These are phyloP conservation scores for Betta splendens DNA, from an alignment of 2,797 vertebrate genomes.

Conservation along the genomic window DNA sequence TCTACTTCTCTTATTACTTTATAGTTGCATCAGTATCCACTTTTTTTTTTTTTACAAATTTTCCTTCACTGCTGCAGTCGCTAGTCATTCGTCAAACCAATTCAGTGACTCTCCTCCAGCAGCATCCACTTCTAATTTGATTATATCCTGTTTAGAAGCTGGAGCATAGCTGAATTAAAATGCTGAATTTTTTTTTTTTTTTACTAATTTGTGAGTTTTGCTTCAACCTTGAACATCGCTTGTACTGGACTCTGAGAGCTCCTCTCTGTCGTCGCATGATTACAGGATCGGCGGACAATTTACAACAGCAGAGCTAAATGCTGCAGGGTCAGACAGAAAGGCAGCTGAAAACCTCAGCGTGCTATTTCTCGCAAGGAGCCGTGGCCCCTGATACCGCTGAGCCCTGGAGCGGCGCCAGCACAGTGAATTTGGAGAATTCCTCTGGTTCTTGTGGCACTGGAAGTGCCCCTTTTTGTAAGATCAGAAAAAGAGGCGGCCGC, in stretches of 20 bases:
- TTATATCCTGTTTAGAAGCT: background rate
- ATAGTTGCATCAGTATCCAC: conserved; percentile 52
- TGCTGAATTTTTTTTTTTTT: conserved; percentile 1
- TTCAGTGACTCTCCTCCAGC: conserved; percentile 4
- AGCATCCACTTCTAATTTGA: background rate
- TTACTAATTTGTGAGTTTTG: conserved; percentile 22
- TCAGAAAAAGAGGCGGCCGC: conserved; percentile 52
- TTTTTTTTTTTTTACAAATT: no score
- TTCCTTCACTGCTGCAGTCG: conserved; percentile 2
- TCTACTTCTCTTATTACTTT: conserved; percentile 49
- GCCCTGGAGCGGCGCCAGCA: conserved; percentile 72
- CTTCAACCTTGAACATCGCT: conserved; percentile 14
- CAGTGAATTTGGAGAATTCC: conserved; percentile 77
- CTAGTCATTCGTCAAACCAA: conserved; percentile 29
- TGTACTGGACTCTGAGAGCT: conserved; percentile 19
- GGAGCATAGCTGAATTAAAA: background rate
- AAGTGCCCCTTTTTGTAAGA: conserved; percentile 57
- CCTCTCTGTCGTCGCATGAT: conserved; percentile 49
- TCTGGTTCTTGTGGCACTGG: conserved; percentile 62
- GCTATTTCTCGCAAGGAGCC: conserved; percentile 69
- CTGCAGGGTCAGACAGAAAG: conserved; percentile 54
- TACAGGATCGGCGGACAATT: conserved; percentile 55
- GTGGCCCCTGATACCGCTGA: conserved; percentile 56
- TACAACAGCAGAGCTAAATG: conserved; percentile 52
- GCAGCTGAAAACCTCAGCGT: conserved; percentile 67